Base-by-base conservation (phyloP, 1,140 invertebrate species). In the Mizuhopecten yessoensis region DNA sequence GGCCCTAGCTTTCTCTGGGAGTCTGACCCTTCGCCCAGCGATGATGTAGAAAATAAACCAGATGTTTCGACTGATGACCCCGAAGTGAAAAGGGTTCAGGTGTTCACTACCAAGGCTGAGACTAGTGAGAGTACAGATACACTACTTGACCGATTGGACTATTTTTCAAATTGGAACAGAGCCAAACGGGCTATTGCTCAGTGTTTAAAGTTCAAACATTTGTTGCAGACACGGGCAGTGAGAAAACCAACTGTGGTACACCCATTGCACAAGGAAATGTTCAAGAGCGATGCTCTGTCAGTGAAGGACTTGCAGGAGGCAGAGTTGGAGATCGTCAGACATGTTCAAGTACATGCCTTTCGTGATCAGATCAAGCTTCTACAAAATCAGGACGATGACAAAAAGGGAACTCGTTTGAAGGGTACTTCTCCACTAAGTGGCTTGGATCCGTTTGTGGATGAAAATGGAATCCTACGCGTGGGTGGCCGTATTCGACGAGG, bases 1-100 rank as follows among this genome's bases (percentile, higher is more conserved):
- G 90, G 92, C 15, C 92, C 92, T 13, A 13, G 34, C 20, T 92
- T 92, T 89, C 88, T 92, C 0, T 91, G 90, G 92, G 39, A 92
- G 29, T n/a, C 29, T 20, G 87, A 87, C 29, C 29, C 36, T n/a
- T 33, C 34, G n/a, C 33, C 39, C 20, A 29, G 9, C 29, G 0
- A 33, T 13, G 89, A 86, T 42, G 23, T 11, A 20, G 17, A 17
- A 23, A 33, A 36, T 33, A 42, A 34, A 33, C 1, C 75, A 15
- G 36, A 10, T 33, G 29, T 34, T 42, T 20, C 34, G 11, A 10
- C 88, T 9, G 45, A 87, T 33, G 92, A 92, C 75, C 92, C 90
- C 11, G 92, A 90, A 34, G 39, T 92, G 1, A 92, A 92, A 29
- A 86, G 23, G 34, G 29, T 29, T 88, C 36, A 86, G 11, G 39